phyloP scores from a whole-genome alignment of 1,140 invertebrate species.

The Solenopsis invicta region DNA sequence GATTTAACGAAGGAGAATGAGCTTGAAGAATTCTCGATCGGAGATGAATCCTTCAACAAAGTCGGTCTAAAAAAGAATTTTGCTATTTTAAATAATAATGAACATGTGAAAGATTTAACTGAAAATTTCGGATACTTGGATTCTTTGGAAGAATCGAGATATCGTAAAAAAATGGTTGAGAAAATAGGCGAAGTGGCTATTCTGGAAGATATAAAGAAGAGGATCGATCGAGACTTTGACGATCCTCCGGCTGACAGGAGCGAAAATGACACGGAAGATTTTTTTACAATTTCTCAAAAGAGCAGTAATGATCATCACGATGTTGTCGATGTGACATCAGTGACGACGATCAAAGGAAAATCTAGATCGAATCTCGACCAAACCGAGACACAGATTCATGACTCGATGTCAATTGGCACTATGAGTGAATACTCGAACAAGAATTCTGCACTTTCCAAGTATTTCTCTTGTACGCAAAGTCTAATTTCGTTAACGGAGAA shows the following conservation, averaged over 20 bases:
- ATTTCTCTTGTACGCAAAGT: slow-evolving; percentile 41
- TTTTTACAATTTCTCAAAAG: slow-evolving; percentile 12
- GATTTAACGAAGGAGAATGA: slow-evolving; percentile 8
- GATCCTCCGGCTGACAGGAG: slow-evolving; percentile 3
- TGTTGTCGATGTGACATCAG: not conserved
- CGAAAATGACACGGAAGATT: slow-evolving; percentile 47
- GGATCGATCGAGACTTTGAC: slow-evolving; percentile 73
- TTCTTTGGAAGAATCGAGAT: not conserved
- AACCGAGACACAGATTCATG: not conserved
- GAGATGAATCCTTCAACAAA: not conserved
- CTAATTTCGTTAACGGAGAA: slow-evolving; percentile 9
- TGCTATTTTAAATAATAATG: no score
- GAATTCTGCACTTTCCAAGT: slow-evolving; percentile 33
- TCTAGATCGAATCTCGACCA: not conserved
- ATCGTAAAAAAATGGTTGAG: not conserved
- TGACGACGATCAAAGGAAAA: not conserved
- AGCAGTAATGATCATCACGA: not conserved
- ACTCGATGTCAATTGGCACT: not conserved
- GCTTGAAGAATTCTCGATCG: not conserved
- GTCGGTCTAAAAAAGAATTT: not conserved
- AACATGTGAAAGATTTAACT: not conserved
- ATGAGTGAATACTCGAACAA: slow-evolving; percentile 20
- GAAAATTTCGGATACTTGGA: no score
- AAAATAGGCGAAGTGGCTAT: slow-evolving; percentile 62
- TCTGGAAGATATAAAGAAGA: slow-evolving; percentile 67